These are phyloP conservation scores for Drosophila flavopinicola DNA, from an alignment of 2,888 invertebrate species.

Conservation along the genomic window DNA sequence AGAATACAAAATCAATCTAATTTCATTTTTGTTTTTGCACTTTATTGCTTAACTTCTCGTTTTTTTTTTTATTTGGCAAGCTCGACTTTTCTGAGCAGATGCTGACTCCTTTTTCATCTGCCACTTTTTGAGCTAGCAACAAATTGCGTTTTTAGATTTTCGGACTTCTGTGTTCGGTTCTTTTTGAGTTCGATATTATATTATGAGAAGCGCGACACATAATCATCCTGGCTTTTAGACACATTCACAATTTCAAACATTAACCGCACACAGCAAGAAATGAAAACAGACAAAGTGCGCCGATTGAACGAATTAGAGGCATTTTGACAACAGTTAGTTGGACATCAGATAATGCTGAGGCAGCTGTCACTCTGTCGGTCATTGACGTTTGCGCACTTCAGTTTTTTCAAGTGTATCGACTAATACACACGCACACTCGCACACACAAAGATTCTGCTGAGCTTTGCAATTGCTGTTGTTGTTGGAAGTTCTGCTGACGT, in stretches of 20 bases:
- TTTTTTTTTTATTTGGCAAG: no score
- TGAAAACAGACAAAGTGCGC: constrained; percentile 5
- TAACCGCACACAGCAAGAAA: constrained; percentile 10
- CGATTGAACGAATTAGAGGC: constrained; percentile 28
- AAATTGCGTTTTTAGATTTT: no score
- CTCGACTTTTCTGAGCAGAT: no score
- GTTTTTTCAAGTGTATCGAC: constrained; percentile 19
- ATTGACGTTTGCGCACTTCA: constrained; percentile 23
- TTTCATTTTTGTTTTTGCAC: no score
- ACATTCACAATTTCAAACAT: not conserved
- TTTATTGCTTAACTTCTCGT: no score
- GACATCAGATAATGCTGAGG: not conserved
- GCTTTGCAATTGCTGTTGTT: constrained; percentile 51
- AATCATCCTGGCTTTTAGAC: no score
- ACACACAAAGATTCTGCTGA: constrained; percentile 55
- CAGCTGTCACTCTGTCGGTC: constrained; percentile 31
- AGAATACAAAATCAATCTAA: no score
- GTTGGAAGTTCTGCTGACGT: constrained; percentile 61
- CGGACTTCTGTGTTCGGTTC: no score
- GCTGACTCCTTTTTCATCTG: no score
- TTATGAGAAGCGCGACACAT: no score
- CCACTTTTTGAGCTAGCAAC: no score
- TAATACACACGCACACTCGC: constrained; percentile 4
- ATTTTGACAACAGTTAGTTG: constrained; percentile 20
- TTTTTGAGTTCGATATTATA: no score